Base-by-base conservation (phyloP, 2,113 vertebrate genomes). In the Aptenodytes patagonicus region DNA sequence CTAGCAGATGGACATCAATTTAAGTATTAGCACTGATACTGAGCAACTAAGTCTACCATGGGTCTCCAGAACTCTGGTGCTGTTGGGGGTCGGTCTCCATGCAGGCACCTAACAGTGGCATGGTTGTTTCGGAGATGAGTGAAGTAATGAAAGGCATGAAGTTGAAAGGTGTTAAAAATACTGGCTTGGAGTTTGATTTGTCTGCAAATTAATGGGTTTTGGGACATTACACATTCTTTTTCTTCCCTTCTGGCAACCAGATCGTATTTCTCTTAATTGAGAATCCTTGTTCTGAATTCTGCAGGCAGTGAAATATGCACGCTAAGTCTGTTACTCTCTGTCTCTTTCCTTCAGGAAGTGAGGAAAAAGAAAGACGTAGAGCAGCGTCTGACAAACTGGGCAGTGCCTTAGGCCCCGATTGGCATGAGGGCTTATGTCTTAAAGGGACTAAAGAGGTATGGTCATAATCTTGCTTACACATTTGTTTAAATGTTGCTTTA, bases 381-480 rank as follows among this genome's bases (percentile, higher is more conserved):
- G 88, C 66, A 90, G 46, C 87, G 22, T 90, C 94, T 58, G 93
- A 78, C 25, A 94, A 96, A 80, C 40, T 97, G 40, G 99, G 99
- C 78, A 99, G 99, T 86, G 99, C 99, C 25, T 97, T 99, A 31
- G 99, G 99, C 28, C 99, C 99, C 0, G 99, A 99, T 25, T 99
- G 99, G 99, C 99, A 99, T 2, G 98, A 98, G 86, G 99, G 98
- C 38, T 97, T 99, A 58, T 86, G 87, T 89, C 98, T 99, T 7
- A 98, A 97, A 98, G 99, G 99, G 94, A 95, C 98, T 78, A 97
- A 98, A 96, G 92, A 99, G 98, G 99, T 99, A 69, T 5, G 49
- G 87, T 26, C 38, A 5, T 62, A 47, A 60, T 36, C 49, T 79
- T 29, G 32, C 42, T 87, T 69, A 49, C 16, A 18, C 5, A 3